A percentile compares a stretch with the other conserved stretches of the same genome.
Evolutionary conservation across 1,140 invertebrate species (phyloP).

Genomic region (Radopholus similis): DNA sequence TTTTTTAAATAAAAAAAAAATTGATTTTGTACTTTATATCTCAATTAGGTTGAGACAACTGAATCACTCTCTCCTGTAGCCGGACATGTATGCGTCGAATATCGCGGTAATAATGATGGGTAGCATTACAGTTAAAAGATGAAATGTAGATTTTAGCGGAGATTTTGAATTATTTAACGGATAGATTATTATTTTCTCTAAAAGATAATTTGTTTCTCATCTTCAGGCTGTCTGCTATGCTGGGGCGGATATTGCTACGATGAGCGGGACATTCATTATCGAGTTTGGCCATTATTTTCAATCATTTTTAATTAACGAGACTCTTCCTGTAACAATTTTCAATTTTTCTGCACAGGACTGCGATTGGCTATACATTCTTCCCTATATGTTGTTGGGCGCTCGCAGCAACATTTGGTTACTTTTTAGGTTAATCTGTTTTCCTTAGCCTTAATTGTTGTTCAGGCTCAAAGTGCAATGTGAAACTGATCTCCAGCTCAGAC

Average conservation of each 20-base stretch:
- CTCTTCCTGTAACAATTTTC: background rate
- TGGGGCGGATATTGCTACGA: conserved; percentile 18
- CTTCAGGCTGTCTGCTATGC: conserved; percentile 12
- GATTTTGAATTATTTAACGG: no score
- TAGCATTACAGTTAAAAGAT: no score
- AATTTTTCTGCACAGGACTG: background rate
- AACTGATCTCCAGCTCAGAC: background rate
- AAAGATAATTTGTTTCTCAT: background rate
- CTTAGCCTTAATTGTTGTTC: background rate
- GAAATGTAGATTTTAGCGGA: no score
- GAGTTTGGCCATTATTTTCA: no score
- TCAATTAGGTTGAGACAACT: conserved; percentile 19
- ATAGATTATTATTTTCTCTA: background rate
- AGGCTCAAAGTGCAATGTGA: conserved; percentile 20
- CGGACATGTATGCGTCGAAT: conserved; percentile 14
- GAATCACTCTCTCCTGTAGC: conserved; percentile 5
- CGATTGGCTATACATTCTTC: conserved; percentile 16
- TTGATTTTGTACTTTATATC: no score
- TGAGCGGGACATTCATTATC: conserved; percentile 16
- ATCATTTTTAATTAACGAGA: no score
- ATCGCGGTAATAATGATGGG: background rate
- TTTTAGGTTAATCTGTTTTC: background rate
- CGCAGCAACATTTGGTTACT: conserved; percentile 11
- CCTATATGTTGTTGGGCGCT: conserved; percentile 2
- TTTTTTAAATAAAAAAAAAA: no score